A percentile compares a stretch with the other conserved stretches of the same genome.
Conservation (phyloP, 2,113 vertebrate genomes). For the Cygnus atratus region DNA sequence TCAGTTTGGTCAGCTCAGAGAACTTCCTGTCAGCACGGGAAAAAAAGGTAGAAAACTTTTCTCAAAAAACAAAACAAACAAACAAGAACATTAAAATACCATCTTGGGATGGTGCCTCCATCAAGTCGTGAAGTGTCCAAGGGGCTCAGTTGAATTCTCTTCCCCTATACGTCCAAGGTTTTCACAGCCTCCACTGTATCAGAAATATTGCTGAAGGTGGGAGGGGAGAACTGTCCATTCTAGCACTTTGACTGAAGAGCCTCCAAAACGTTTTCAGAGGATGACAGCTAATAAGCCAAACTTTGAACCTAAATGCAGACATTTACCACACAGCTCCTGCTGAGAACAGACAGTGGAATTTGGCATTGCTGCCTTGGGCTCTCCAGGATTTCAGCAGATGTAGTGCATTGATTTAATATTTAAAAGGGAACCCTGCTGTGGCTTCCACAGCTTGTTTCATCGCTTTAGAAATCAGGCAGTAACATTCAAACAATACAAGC, state of each 20-base stretch:
- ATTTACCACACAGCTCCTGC: slow-evolving; percentile 9
- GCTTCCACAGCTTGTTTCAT: slow-evolving; percentile 68
- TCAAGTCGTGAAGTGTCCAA: not conserved
- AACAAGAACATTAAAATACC: not conserved
- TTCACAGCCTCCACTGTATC: not conserved
- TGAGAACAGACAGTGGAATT: slow-evolving; percentile 58
- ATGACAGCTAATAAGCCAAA: slow-evolving; percentile 25
- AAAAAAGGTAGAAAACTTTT: not conserved
- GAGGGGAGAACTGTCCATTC: not conserved
- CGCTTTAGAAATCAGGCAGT: slow-evolving; percentile 49
- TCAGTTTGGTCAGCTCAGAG: not conserved
- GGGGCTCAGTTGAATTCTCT: not conserved
- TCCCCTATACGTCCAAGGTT: not conserved
- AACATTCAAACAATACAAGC: slow-evolving; percentile 67
- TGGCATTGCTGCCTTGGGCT: slow-evolving; percentile 53
- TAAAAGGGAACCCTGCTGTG: slow-evolving; percentile 64
- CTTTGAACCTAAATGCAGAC: slow-evolving; percentile 46
- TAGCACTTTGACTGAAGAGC: not conserved
- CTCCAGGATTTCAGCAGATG: slow-evolving; percentile 70
- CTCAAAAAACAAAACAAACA: not conserved
- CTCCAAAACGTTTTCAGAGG: slow-evolving; percentile 18
- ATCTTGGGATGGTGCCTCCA: not conserved
- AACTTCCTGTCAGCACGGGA: not conserved
- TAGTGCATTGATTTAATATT: slow-evolving; percentile 63
- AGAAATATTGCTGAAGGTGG: not conserved